Conservation (phyloP, 2,113 vertebrate species). For the Brachirus orientalis region DNA sequence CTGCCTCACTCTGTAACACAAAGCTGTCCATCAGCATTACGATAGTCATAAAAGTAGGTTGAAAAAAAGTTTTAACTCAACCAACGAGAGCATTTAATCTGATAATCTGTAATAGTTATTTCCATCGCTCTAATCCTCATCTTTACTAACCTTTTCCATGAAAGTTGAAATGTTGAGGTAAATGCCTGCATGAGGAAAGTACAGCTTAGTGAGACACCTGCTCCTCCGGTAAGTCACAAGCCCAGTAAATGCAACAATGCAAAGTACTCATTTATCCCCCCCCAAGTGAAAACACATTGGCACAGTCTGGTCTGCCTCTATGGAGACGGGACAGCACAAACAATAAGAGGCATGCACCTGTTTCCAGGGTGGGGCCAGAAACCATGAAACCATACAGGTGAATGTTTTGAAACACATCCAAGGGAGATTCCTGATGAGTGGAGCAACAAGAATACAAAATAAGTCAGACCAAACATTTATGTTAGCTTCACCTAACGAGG, state of each 20-base stretch:
- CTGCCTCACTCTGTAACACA: neutral
- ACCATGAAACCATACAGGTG: constrained; percentile 46
- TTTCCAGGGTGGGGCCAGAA: constrained; percentile 68
- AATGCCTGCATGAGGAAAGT: neutral
- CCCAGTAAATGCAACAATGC: neutral
- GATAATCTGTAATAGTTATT: constrained; percentile 6
- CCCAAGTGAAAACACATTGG: constrained; percentile 68
- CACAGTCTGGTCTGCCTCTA: constrained; percentile 68
- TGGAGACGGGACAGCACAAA: constrained; percentile 73
- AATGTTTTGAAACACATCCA: constrained; percentile 35
- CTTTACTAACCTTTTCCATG: neutral
- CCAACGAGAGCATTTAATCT: constrained; percentile 15
- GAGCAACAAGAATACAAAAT: no score
- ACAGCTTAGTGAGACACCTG: neutral
- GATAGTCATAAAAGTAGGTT: constrained; percentile 17
- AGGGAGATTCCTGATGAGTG: neutral
- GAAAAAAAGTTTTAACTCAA: constrained; percentile 20
- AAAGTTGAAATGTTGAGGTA: constrained; percentile 50
- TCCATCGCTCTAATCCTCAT: constrained; percentile 16
- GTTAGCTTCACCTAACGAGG: no score
- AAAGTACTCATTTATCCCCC: constrained; percentile 15
- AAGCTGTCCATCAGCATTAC: neutral
- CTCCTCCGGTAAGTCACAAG: neutral
- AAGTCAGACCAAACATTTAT: no score
- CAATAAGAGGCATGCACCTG: constrained; percentile 68